Conservation (phyloP, 37 sponge, comb jelly and placozoan species). For the Ephydatia muelleri region DNA sequence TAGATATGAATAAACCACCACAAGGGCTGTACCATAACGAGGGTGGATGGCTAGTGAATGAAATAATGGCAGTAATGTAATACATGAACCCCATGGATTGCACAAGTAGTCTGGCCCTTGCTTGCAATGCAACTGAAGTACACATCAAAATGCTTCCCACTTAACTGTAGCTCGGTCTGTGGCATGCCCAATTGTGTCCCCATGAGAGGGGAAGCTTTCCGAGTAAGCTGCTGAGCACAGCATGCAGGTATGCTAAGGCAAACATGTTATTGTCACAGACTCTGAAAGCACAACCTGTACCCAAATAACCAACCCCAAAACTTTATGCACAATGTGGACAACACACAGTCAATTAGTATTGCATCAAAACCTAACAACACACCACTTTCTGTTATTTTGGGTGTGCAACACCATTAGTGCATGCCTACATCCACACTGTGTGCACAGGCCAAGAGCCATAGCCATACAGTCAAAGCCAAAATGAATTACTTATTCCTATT, state of each 20-base stretch:
- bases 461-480: background rate
- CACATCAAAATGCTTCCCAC: background rate
- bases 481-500: background rate
- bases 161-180: too few relatives aligned
- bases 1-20: background rate
- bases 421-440: background rate
- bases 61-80: background rate
- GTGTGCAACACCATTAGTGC: background rate
- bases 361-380: background rate
- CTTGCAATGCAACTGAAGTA: background rate
- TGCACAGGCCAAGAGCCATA: background rate
- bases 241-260: background rate
- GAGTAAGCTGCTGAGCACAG: background rate
- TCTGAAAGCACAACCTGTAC: background rate
- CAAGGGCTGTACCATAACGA: background rate
- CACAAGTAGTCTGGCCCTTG: background rate
- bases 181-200: background rate
- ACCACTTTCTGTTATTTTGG: background rate
- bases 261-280: background rate
- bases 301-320: background rate
- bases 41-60: background rate
- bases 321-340: background rate
- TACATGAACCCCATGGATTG: background rate
- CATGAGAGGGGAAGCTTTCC: background rate
- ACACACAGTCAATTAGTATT: background rate